Evolutionary conservation across 1,140 invertebrate genomes (phyloP), one percentile per base, ranked within the genome.

Genomic region (Spodoptera litura): DNA sequence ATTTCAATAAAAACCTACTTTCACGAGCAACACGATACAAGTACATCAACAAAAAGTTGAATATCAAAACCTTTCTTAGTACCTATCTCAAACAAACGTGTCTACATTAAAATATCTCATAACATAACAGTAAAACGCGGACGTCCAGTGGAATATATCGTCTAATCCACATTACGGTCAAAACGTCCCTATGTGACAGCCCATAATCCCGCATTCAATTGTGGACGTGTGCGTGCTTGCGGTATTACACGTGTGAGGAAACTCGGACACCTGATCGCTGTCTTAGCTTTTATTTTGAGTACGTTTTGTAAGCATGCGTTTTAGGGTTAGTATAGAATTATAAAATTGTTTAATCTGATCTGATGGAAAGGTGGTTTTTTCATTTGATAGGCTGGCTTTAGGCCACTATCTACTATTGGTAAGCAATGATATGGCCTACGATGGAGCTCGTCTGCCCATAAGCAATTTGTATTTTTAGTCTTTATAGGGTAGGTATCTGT

Each of bases 81-180:
- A 31, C 38, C 12, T 15, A 53, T 70, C 51, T 52, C 51, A 70
- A 70, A 70, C 52, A 52, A 49, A 49, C 62, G 62, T 66, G 62
- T 13, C 62, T 53, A 71, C 68, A 71, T 71, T 71, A 71, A 83
- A 85, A 81, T 79, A 78, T 81, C 81, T 56, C 66, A 66, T 81
- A 80, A 71, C 68, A 38, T 35, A 55, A 9, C 49, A n/a, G 62
- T 55, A 4, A 31, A 55, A n/a, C 25, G 25, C 25, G 51, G 25
- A 12, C 27, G 53, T n/a, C 31, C 11, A 68, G 11, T n/a, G 76
- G 84, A 78, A 86, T 83, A 80, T 82, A 76, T 82, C 70, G 78
- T 83, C 71, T 86, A 87, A 87, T 89, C 82, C 83, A 79, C 77
- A 84, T 82, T 84, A 82, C 78, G 82, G 77, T 87, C 80, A 62